phyloP scores from a whole-genome alignment of 2,797 vertebrate species.

The Zalophus californianus region DNA sequence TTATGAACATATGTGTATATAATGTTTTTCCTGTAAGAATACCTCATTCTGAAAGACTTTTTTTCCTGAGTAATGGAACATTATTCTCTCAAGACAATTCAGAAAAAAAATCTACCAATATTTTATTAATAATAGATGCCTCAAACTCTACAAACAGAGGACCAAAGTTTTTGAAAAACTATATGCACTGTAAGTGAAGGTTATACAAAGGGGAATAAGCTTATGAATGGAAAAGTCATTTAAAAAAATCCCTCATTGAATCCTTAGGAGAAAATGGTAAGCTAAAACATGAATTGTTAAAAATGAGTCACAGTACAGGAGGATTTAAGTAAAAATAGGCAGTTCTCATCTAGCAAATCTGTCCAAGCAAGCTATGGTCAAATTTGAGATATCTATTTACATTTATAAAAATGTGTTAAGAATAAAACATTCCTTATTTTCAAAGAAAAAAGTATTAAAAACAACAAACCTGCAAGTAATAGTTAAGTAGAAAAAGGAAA shows the following conservation, averaged over 20 bases:
- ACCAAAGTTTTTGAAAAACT: slow-evolving; percentile 62
- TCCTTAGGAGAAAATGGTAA: background rate
- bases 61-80: slow-evolving; percentile 66
- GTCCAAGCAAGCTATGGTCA: background rate
- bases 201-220: slow-evolving; percentile 49
- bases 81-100: slow-evolving; percentile 78
- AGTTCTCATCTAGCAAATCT: background rate
- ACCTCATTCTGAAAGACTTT: slow-evolving; percentile 66
- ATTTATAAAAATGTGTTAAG: slow-evolving; percentile 33
- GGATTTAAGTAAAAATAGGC: slow-evolving; percentile 34
- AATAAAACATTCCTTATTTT: slow-evolving; percentile 58
- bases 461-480: background rate
- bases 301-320: background rate
- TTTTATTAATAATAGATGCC: slow-evolving; percentile 77
- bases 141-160: slow-evolving; percentile 54
- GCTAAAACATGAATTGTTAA: slow-evolving; percentile 50
- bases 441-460: slow-evolving; percentile 36
- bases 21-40: slow-evolving; percentile 80
- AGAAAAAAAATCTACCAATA: slow-evolving; percentile 59
- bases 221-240: slow-evolving; percentile 44
- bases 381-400: slow-evolving; percentile 59
- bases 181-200: slow-evolving; percentile 42
- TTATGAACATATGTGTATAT: slow-evolving; percentile 82
- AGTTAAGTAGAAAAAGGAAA: slow-evolving; percentile 3
- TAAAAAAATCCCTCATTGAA: background rate